Evolutionary conservation across 2,888 invertebrate species (phyloP).

Genomic region (Malacosoma neustria): DNA sequence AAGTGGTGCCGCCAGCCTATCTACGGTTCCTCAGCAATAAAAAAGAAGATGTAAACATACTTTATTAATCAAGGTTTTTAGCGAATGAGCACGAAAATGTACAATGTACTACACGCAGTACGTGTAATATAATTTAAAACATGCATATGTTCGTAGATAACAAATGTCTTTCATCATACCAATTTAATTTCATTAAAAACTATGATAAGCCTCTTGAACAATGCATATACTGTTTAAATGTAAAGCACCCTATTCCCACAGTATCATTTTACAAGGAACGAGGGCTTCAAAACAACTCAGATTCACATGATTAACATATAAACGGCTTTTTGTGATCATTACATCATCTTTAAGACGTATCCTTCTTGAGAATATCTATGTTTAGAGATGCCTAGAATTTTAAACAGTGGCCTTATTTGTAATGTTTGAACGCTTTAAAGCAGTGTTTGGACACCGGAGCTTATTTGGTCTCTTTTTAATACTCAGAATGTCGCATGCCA

Average conservation of each 20-base stretch:
- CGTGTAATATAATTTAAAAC: too few relatives aligned
- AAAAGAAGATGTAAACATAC: neutral
- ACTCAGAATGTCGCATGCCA: neutral
- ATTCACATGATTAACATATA: slow-evolving; percentile 31
- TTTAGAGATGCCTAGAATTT: slow-evolving; percentile 22
- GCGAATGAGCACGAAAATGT: too few relatives aligned
- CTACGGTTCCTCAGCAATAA: neutral
- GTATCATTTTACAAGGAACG: slow-evolving; percentile 5
- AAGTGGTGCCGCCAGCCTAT: neutral
- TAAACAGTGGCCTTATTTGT: slow-evolving; percentile 15
- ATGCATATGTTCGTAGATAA: too few relatives aligned
- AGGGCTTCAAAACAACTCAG: slow-evolving; percentile 4
- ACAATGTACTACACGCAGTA: too few relatives aligned
- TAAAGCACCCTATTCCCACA: slow-evolving; percentile 5
- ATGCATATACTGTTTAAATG: slow-evolving; percentile 3
- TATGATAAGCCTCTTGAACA: neutral
- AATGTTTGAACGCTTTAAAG: slow-evolving; percentile 3
- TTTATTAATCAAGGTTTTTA: too few relatives aligned
- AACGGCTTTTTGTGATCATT: slow-evolving; percentile 18
- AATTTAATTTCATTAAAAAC: neutral
- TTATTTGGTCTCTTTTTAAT: neutral
- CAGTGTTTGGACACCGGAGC: slow-evolving; percentile 2
- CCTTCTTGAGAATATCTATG: slow-evolving; percentile 20
- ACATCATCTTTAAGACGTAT: slow-evolving; percentile 25
- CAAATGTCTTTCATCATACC: neutral